A percentile compares a stretch with the other conserved stretches of the same genome.
Conservation (phyloP, 2,113 vertebrate species). For the Pelvicachromis taeniatus region DNA sequence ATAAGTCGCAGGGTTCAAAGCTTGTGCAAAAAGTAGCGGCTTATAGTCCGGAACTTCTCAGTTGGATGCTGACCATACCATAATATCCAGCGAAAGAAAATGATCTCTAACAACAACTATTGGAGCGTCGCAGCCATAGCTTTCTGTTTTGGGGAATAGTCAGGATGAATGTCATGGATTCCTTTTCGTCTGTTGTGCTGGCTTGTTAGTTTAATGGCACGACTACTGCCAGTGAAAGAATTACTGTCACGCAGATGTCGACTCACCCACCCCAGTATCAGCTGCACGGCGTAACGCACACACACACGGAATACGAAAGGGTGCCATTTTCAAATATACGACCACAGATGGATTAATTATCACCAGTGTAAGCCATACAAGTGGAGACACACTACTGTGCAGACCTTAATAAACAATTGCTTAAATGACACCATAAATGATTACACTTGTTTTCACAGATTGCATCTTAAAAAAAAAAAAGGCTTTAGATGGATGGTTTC, state of each 20-base stretch:
- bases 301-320: not conserved
- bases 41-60: not conserved
- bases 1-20: too few relatives aligned
- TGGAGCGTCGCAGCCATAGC: not conserved
- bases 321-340: not conserved
- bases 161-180: not conserved
- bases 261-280: not conserved
- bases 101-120: not conserved
- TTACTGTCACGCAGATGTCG: not conserved
- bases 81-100: not conserved
- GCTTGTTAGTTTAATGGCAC: not conserved
- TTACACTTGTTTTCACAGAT: not conserved
- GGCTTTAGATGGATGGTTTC: not conserved
- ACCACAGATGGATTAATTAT: conserved; percentile 38
- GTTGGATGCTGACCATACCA: not conserved
- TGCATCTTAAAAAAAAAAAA: conserved; percentile 15
- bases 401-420: not conserved
- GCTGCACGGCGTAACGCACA: not conserved
- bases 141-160: not conserved
- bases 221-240: not conserved
- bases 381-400: not conserved
- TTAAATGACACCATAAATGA: not conserved
- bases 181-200: not conserved
- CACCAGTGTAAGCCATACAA: not conserved
- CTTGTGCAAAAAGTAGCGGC: too few relatives aligned